Percentiles rank a stretch among this genome's conserved stretches.
Evolutionary conservation across 2,888 invertebrate species (phyloP).

Genomic region (Alsophila aescularia): DNA sequence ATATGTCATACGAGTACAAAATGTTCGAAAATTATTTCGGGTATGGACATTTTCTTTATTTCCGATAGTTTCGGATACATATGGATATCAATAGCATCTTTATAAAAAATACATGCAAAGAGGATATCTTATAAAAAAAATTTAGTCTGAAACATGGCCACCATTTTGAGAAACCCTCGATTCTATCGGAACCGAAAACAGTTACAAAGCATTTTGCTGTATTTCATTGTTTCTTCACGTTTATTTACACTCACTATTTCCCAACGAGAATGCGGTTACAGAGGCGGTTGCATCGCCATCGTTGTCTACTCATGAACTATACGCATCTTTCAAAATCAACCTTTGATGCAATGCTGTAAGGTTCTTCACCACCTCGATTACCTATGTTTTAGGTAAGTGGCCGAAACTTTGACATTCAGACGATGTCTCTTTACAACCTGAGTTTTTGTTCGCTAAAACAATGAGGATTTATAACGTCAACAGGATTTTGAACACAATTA

Average conservation of each 20-base stretch:
- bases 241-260: slow-evolving; percentile 51
- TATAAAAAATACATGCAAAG: too few species aligned
- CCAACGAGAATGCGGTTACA: slow-evolving; percentile 49
- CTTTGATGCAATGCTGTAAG: slow-evolving; percentile 32
- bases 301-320: slow-evolving; percentile 35
- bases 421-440: not conserved
- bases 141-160: not conserved
- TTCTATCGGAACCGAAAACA: slow-evolving; percentile 44
- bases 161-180: slow-evolving; percentile 8
- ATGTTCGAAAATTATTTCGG: too few species aligned
- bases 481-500: not conserved
- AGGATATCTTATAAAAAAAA: too few species aligned
- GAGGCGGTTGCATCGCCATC: slow-evolving; percentile 44
- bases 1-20: too few species aligned
- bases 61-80: too few species aligned
- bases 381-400: slow-evolving; percentile 11
- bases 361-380: slow-evolving; percentile 12
- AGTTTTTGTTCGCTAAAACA: not conserved
- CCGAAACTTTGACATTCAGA: slow-evolving; percentile 26
- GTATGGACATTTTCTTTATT: too few species aligned
- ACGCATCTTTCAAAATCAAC: slow-evolving; percentile 35
- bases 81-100: too few species aligned
- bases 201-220: slow-evolving; percentile 40
- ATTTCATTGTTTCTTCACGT: slow-evolving; percentile 51
- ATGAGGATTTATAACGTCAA: not conserved